Conservation (phyloP, 2,888 invertebrate species). For the Formica aserva region DNA sequence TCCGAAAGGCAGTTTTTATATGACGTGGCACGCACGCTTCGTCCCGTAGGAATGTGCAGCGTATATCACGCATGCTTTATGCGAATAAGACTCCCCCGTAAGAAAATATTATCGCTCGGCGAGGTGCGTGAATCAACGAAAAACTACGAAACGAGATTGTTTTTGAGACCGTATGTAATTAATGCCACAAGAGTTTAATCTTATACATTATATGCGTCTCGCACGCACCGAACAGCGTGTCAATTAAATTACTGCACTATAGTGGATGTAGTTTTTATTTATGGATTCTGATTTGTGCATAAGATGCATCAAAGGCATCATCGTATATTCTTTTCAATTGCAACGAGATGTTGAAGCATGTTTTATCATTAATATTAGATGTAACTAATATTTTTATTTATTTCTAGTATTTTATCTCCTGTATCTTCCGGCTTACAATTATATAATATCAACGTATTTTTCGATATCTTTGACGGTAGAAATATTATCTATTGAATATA, state of each 20-base stretch:
- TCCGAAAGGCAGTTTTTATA: conserved; percentile 66
- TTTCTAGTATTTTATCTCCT: not conserved
- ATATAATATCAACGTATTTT: not conserved
- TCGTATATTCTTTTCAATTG: not conserved
- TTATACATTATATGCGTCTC: conserved; percentile 44
- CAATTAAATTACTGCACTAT: conserved; percentile 44
- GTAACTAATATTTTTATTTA: conserved; percentile 9
- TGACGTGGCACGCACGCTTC: conserved; percentile 72
- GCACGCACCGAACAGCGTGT: conserved; percentile 16
- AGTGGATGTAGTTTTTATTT: conserved; percentile 18
- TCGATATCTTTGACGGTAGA: not conserved
- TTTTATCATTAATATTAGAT: not conserved
- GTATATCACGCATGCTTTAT: conserved; percentile 66
- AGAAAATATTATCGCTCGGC: conserved; percentile 65
- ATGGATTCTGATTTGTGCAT: conserved; percentile 18
- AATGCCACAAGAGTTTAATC: conserved; percentile 60
- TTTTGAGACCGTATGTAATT: conserved; percentile 62
- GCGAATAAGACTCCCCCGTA: conserved; percentile 50
- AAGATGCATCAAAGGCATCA: not conserved
- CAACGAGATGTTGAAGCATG: not conserved
- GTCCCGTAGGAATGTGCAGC: conserved; percentile 66
- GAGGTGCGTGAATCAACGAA: conserved; percentile 67
- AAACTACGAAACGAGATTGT: conserved; percentile 62
- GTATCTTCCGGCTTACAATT: not conserved
- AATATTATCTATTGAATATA: not conserved